Percentiles rank a stretch among this genome's conserved stretches.
These are phyloP conservation scores for Alcedo atthis DNA, from an alignment of 2,797 vertebrate species.

Conservation along the genomic window DNA sequence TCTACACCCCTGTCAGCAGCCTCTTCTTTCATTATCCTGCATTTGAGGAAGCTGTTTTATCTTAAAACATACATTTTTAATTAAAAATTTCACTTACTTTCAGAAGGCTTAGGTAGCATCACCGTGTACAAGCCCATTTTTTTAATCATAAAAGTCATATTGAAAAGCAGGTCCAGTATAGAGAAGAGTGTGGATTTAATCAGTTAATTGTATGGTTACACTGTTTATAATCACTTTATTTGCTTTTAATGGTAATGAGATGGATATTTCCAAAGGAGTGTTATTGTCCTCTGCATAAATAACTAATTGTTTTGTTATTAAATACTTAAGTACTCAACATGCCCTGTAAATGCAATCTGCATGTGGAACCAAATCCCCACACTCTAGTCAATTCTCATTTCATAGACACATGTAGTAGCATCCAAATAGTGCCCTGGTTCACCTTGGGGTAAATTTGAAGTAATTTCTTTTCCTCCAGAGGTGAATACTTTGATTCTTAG, in stretches of 20 bases:
- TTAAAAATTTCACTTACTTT: constrained; percentile 48
- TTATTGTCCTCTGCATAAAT: constrained; percentile 37
- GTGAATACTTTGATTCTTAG: not conserved
- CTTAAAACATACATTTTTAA: constrained; percentile 52
- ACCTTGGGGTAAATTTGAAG: not conserved
- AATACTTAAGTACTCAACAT: constrained; percentile 53
- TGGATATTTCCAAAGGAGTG: constrained; percentile 56
- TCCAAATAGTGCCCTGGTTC: not conserved
- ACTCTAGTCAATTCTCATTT: not conserved
- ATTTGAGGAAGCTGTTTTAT: constrained; percentile 25
- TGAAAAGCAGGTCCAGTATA: constrained; percentile 22
- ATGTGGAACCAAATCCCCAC: constrained; percentile 11
- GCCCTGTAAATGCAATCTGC: constrained; percentile 27
- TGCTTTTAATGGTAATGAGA: constrained; percentile 63
- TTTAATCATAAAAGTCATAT: constrained; percentile 12
- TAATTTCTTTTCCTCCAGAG: not conserved
- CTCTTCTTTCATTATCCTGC: constrained; percentile 23
- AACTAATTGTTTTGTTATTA: constrained; percentile 65
- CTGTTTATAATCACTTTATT: constrained; percentile 59
- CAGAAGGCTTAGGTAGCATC: constrained; percentile 3
- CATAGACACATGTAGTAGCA: not conserved
- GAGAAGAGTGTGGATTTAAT: constrained; percentile 48
- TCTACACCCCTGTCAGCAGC: not conserved
- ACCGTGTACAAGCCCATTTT: constrained; percentile 6
- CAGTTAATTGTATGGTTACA: constrained; percentile 56